A percentile compares a stretch with the other conserved stretches of the same genome.
These are phyloP conservation scores for Typhlomys cinereus DNA, from an alignment of 2,113 vertebrate species.

Conservation along the genomic window DNA sequence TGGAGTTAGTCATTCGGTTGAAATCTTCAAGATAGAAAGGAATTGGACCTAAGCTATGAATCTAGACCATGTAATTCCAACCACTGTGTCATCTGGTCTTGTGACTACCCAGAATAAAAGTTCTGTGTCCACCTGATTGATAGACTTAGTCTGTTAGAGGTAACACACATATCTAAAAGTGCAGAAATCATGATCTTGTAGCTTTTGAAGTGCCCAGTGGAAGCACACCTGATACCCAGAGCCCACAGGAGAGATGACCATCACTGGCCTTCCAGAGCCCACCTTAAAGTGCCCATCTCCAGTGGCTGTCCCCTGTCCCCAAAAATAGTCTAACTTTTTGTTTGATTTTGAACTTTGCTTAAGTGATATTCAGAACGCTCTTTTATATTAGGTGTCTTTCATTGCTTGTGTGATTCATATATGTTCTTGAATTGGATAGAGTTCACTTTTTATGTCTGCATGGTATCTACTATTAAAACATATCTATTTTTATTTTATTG, in stretches of 20 bases:
- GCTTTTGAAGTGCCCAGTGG: not conserved
- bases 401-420: not conserved
- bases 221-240: not conserved
- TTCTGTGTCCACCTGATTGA: not conserved
- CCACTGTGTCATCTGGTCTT: not conserved
- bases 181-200: not conserved
- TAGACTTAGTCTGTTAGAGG: not conserved
- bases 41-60: not conserved
- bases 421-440: not conserved
- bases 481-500: not conserved
- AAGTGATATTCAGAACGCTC: not conserved
- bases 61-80: not conserved
- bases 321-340: not conserved
- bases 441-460: slow-evolving; percentile 1
- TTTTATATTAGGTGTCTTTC: slow-evolving; percentile 8
- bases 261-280: not conserved
- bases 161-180: not conserved
- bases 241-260: not conserved
- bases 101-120: not conserved
- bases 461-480: not conserved
- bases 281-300: not conserved
- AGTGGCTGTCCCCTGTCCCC: not conserved
- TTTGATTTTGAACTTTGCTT: slow-evolving; percentile 32
- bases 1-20: not conserved
- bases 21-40: not conserved